Conservation (phyloP, 2,888 invertebrate species). For the Cephus pulcher region DNA sequence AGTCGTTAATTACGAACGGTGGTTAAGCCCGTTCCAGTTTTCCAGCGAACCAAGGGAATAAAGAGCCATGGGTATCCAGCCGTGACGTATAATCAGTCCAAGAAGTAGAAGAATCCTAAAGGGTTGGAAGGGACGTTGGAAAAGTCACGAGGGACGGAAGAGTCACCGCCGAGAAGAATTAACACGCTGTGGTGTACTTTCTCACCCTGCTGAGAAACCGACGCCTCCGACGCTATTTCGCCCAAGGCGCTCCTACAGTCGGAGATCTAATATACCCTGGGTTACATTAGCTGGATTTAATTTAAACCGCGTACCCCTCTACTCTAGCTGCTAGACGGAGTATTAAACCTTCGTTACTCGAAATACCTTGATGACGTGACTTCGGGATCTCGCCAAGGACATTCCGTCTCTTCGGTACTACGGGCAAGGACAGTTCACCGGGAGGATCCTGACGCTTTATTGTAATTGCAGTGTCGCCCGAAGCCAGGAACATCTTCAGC, state of each 20-base stretch:
- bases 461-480: slow-evolving; percentile 55
- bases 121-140: not conserved
- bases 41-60: not conserved
- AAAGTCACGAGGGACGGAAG: not conserved
- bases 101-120: not conserved
- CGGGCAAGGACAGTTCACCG: not conserved
- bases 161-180: not conserved
- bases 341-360: not conserved
- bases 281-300: slow-evolving; percentile 62
- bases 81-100: not conserved
- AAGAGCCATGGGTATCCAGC: not conserved
- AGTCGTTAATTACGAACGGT: not conserved
- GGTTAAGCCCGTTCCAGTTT: not conserved
- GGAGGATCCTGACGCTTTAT: slow-evolving; percentile 44
- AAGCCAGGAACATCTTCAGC: slow-evolving; percentile 30
- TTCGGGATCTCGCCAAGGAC: not conserved
- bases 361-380: not conserved
- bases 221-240: not conserved
- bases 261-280: slow-evolving; percentile 59
- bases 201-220: not conserved
- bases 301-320: slow-evolving; percentile 48
- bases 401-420: not conserved
- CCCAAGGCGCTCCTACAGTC: slow-evolving; percentile 33
- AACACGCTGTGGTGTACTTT: not conserved
- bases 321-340: not conserved